Base-by-base conservation (phyloP, 2,797 vertebrate species). In the Myripristis jacobus region DNA sequence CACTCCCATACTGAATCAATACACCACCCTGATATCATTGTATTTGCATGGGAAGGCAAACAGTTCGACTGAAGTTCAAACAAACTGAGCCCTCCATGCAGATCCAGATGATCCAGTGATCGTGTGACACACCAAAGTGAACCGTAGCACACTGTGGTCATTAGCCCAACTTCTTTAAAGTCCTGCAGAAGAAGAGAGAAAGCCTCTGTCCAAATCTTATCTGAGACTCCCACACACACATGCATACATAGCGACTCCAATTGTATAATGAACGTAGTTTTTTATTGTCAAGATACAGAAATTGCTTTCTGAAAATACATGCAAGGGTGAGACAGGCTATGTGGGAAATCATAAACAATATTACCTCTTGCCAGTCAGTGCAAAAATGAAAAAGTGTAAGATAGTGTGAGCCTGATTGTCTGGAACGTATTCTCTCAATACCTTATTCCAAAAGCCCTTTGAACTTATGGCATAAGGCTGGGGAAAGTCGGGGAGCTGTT, bases 1-100 rank as follows among this genome's bases (percentile, higher is more conserved):
- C 66, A 66, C 55, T 24, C 54, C 65, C 48, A 25, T 34, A 56
- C 25, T 59, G 57, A 71, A 65, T 66, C 57, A 67, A 76, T 48
- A 72, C 3, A 60, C 48, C 51, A 7, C 4, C 4, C 16, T 59
- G 41, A 25, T 68, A 12, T 59, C 47, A 41, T 22, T 1, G 18
- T 15, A 9, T 3, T 1, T 27, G 27, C 54, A 25, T 68, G 54
- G 72, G 38, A 70, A 77, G 61, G 41, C 24, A 61, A 80, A 75
- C 15, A 68, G 11, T 52, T 8, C 6, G 18, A 76, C 1, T 63
- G 21, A 48, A 55, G 50, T 13, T 55, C 66, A 86, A 55, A 66
- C 64, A 1, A 34, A 29, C 41, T 34, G 27, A 43, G 73, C 22
- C 9, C 36, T 16, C 34, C 25, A 74, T 51, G 13, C 22, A 47